These are phyloP conservation scores for Scaptomyza polygonia DNA, from an alignment of 2,888 invertebrate species.

Conservation along the genomic window DNA sequence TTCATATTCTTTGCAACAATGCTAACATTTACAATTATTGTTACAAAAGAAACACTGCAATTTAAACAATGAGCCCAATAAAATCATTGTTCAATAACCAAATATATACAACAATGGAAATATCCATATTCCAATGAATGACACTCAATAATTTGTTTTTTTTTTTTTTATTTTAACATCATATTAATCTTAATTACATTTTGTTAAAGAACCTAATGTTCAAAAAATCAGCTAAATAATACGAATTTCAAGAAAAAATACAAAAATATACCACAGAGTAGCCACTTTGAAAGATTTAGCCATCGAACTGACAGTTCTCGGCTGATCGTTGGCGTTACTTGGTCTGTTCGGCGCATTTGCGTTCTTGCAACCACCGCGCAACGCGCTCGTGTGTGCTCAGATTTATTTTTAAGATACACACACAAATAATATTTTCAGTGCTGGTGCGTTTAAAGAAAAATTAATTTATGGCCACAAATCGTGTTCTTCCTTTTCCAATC, in stretches of 20 bases:
- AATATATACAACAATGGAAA: no score
- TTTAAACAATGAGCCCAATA: no score
- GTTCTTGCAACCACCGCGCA: constrained; percentile 44
- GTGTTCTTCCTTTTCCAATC: no score
- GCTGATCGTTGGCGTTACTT: constrained; percentile 72
- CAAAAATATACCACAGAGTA: constrained; percentile 27
- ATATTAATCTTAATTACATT: no score
- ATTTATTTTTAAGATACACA: constrained; percentile 71
- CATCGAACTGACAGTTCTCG: constrained; percentile 71
- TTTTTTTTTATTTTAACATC: no score
- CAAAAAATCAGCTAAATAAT: constrained; percentile 39
- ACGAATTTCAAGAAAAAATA: background rate
- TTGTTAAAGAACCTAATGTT: background rate
- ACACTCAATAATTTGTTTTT: background rate
- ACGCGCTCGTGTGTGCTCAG: constrained; percentile 72
- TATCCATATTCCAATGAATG: no score
- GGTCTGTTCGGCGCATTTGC: constrained; percentile 48
- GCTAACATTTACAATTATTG: background rate
- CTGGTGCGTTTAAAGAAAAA: constrained; percentile 43
- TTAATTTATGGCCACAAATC: constrained; percentile 4
- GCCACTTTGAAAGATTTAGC: constrained; percentile 20
- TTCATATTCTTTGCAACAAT: background rate
- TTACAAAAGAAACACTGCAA: no score
- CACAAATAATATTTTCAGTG: constrained; percentile 49
- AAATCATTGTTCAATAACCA: no score